phyloP scores from a whole-genome alignment of 2,113 vertebrate species.

The Aviceda subcristata region DNA sequence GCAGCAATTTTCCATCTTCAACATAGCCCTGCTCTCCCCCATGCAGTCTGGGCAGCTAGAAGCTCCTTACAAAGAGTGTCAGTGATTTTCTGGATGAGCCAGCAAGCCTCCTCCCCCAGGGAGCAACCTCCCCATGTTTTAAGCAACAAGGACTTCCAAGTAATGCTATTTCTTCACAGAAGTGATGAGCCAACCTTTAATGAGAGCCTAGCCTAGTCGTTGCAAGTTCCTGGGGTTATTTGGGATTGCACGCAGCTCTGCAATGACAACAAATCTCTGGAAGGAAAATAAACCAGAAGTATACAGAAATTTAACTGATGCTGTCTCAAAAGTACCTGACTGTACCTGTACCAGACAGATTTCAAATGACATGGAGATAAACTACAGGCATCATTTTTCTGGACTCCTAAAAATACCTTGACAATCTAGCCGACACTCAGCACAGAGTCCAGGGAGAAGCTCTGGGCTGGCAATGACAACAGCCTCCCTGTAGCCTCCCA shows the following conservation, averaged over 20 bases:
- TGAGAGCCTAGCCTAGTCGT: background rate
- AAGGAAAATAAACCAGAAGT: background rate
- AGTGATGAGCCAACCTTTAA: background rate
- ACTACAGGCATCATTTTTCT: background rate
- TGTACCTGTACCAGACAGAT: background rate
- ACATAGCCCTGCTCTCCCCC: background rate
- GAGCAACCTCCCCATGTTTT: background rate
- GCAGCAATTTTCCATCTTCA: background rate
- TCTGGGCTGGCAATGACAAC: background rate
- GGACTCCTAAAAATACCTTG: background rate
- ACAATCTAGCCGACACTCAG: background rate
- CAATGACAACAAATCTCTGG: background rate
- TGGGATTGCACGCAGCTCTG: background rate
- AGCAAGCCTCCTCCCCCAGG: background rate
- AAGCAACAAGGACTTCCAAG: background rate
- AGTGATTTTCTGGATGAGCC: background rate
- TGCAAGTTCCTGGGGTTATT: background rate
- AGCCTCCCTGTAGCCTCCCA: background rate
- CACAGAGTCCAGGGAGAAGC: background rate
- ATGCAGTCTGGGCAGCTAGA: rapidly evolving
- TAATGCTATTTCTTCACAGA: background rate
- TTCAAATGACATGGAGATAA: background rate
- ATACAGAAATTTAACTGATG: background rate
- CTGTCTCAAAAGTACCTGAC: background rate
- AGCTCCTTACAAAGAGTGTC: background rate